Evolutionary conservation across 2,888 invertebrate species (phyloP), one percentile per base, ranked within the genome.

Genomic region (Drosophila buzzatii): DNA sequence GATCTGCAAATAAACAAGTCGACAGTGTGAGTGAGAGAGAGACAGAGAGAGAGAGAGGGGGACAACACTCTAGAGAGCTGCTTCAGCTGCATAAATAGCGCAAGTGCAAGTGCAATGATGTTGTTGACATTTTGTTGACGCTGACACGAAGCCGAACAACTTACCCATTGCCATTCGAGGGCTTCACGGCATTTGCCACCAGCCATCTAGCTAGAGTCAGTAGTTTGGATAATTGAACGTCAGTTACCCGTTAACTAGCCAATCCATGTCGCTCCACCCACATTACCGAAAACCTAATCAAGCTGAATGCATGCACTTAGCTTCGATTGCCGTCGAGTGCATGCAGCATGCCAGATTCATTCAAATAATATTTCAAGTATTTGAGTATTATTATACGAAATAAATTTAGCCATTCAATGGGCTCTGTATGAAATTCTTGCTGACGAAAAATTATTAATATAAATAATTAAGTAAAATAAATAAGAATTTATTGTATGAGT

Each of bases 1-100:
- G 87, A 68, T 77, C 85, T 78, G 81, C 35, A 68, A 76, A 59
- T 59, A 76, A 66, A 60, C 44, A 66, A 31, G 44, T 37, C 44
- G 35, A 51, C 14, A n/a, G 18, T 8, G 16, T 2, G 12, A 7
- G 23, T 6, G 53, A 23, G 39, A 12, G 52, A 14, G 18, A 6
- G 49, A n/a, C 9, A 20, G 41, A n/a, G 39, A n/a, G 16, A 3
- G n/a, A n/a, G 16, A 20, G 37, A 10, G 35, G 39, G 33, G 0
- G 1, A 14, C 35, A 47, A 47, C n/a, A 7, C 23, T 35, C 49
- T 14, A 45, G 42, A 42, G 55, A 42, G 56, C 18, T 53, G 12
- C 56, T 73, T 44, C 59, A 44, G 14, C 39, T 45, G 44, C 47
- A 52, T 64, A 76, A 76, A 76, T 63, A 59, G 37, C 45, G 33